Percentiles rank a stretch among this genome's conserved stretches.
These are phyloP conservation scores for Philonicus albiceps DNA, from an alignment of 2,888 invertebrate species.

Conservation along the genomic window DNA sequence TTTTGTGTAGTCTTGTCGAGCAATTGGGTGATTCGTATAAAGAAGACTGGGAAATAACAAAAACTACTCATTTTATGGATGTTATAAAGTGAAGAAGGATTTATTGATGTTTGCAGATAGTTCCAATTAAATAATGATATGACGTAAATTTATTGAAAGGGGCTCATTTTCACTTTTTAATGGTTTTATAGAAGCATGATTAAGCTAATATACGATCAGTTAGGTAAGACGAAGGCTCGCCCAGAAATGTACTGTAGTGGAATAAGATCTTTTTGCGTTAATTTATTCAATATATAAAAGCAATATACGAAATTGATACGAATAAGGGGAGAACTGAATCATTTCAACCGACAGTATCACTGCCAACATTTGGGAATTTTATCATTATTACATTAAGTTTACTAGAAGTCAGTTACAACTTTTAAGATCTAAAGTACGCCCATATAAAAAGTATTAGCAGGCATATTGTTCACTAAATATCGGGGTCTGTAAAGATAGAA, in stretches of 20 bases:
- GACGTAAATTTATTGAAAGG: not conserved
- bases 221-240: not conserved
- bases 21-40: not conserved
- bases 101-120: not conserved
- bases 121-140: not conserved
- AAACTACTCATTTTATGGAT: not conserved
- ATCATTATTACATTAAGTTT: too few species aligned
- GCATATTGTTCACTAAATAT: too few species aligned
- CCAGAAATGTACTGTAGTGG: too few species aligned
- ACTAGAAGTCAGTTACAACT: too few species aligned
- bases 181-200: not conserved
- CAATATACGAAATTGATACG: too few species aligned
- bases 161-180: not conserved
- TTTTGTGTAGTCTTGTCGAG: not conserved
- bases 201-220: not conserved
- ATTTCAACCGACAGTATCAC: too few species aligned
- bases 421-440: too few species aligned
- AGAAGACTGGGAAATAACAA: not conserved
- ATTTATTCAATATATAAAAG: not conserved
- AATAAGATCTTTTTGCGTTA: not conserved
- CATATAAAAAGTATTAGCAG: too few species aligned
- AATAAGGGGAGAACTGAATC: too few species aligned
- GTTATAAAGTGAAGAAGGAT: not conserved
- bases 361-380: too few species aligned
- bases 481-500: too few species aligned